These are phyloP conservation scores for Muricea muricata DNA, from an alignment of 92 coral and sea anemone genomes.

Conservation along the genomic window DNA sequence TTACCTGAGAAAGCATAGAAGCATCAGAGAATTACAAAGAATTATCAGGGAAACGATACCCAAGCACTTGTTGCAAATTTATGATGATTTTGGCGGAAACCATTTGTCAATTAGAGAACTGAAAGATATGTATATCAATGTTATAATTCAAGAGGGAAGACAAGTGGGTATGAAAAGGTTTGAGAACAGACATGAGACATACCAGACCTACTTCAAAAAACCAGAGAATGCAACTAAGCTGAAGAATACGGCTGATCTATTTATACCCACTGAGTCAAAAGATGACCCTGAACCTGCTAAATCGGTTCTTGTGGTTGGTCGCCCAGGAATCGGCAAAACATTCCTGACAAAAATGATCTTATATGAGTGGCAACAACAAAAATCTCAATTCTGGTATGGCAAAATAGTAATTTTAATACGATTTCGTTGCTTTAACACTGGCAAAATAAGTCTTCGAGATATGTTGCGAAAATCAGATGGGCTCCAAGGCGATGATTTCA, in stretches of 20 bases:
- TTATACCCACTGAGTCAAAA: background rate
- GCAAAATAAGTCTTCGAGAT: too few relatives aligned
- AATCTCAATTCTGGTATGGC: background rate
- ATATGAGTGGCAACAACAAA: background rate
- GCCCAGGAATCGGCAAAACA: constrained; percentile 75
- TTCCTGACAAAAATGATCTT: background rate
- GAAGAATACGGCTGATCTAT: background rate
- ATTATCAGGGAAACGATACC: background rate
- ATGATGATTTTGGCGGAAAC: background rate
- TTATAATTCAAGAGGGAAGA: constrained; percentile 7
- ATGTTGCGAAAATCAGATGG: too few relatives aligned
- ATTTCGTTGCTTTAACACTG: constrained; percentile 56
- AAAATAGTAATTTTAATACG: background rate
- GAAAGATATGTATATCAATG: constrained; percentile 9
- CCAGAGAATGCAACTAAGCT: background rate
- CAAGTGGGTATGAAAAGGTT: background rate
- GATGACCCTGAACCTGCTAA: too few relatives aligned
- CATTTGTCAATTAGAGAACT: background rate
- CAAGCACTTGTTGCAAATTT: background rate
- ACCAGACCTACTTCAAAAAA: background rate
- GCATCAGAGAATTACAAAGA: background rate
- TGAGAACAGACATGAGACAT: background rate
- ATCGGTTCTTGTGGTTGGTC: constrained; percentile 55
- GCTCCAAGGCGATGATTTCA: background rate
- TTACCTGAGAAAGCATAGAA: background rate